Conservation (phyloP, 1,140 invertebrate species). For the Bombus sylvicola region DNA sequence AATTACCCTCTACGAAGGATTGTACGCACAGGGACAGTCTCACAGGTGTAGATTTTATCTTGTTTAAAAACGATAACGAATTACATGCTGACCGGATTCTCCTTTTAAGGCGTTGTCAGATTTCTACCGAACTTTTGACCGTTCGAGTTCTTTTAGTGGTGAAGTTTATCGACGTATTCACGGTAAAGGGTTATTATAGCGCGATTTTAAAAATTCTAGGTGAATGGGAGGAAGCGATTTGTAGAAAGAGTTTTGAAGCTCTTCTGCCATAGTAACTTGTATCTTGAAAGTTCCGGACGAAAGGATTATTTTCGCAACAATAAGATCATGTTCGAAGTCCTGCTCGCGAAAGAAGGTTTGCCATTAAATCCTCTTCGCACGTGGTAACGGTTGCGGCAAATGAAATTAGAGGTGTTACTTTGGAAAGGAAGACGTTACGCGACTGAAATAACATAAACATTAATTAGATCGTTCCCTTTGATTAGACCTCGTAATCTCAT, state of each 20-base stretch:
- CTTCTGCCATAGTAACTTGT: not conserved
- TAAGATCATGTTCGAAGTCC: constrained; percentile 4
- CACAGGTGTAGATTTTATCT: not conserved
- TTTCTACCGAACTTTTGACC: not conserved
- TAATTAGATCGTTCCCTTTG: not conserved
- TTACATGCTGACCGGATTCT: not conserved
- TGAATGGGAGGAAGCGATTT: not conserved
- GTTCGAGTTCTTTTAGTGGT: not conserved
- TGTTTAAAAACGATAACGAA: not conserved
- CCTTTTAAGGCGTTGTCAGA: not conserved
- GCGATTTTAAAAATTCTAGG: constrained; percentile 1
- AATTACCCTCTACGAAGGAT: too few relatives aligned
- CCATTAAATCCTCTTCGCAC: not conserved
- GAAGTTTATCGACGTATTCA: not conserved
- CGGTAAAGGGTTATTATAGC: not conserved
- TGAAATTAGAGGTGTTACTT: not conserved
- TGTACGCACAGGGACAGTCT: too few relatives aligned
- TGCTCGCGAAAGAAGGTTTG: not conserved
- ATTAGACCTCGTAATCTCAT: not conserved
- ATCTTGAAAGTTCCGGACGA: constrained; percentile 16
- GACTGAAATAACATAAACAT: not conserved
- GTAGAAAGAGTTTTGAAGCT: constrained; percentile 5
- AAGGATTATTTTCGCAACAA: constrained; percentile 38
- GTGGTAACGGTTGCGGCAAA: not conserved
- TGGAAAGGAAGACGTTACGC: too few relatives aligned